Base-by-base conservation (phyloP, 2,888 invertebrate species). In the Patella pellucida region DNA sequence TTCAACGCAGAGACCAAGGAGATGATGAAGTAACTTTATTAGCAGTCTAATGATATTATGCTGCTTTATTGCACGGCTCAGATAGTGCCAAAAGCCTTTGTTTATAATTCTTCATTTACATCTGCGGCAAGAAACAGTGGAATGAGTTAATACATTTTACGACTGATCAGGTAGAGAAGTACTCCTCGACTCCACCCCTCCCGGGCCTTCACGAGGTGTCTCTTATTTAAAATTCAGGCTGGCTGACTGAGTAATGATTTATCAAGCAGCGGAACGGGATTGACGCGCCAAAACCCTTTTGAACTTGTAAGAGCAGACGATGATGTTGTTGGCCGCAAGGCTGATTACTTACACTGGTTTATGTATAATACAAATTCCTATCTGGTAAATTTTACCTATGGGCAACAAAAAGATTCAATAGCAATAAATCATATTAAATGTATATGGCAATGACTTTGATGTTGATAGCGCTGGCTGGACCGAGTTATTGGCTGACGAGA, bases 91-190 rank as follows among this genome's bases (percentile, higher is more conserved):
- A 62, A 23, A 62, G 62, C 62, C 23, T 62, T 62, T 62, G 23
- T 62, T 62, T 62, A 62, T 62, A 62, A 62, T 62, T 62, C 62
- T 62, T 62, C 62, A 62, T 62, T 62, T 62, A 62, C 62, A 62
- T 62, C 19, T 62, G 62, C 19, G 23, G 62, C 19, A 62, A 62
- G 23, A 62, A 19, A 23, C 19, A 62, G 23, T 62, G 62, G 23
- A 23, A 23, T 62, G 62, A 62, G 62, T 62, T 62, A 62, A 62
- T 62, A 62, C 19, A 62, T 62, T 62, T 62, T 19, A 19, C 62
- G 62, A 23, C 62, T 62, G 62, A 62, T 62, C 62, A 62, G 62
- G 62, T 62, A 62, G 23, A 62, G 62, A 62, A 62, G 62, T 23
- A 23, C 23, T 23, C 62, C 23, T 62, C 62, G 19, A 62, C 23